These are phyloP conservation scores for Ectobius pallidus DNA, from an alignment of 2,888 invertebrate species.

Conservation along the genomic window DNA sequence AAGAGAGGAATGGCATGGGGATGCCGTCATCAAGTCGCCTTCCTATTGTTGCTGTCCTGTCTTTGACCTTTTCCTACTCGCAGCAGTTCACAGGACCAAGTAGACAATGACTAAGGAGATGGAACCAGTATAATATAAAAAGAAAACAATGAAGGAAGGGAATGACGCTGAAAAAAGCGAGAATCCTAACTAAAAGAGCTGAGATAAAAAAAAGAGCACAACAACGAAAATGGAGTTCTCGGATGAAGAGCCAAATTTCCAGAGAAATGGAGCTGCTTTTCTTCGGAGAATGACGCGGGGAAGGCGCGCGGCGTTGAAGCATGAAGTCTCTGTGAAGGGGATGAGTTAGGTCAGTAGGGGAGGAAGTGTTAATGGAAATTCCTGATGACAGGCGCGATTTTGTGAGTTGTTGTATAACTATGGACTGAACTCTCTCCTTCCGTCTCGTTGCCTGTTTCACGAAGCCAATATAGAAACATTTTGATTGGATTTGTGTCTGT, in stretches of 20 bases:
- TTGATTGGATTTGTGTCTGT: conserved; percentile 39
- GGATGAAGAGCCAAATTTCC: conserved; percentile 38
- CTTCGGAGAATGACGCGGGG: conserved; percentile 39
- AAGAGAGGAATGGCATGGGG: conserved; percentile 20
- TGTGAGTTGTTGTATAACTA: conserved; percentile 9
- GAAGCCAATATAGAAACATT: conserved; percentile 29
- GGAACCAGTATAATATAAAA: conserved; percentile 28
- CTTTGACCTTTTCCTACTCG: conserved; percentile 24
- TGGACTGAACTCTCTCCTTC: not conserved
- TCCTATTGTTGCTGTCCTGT: conserved; percentile 28
- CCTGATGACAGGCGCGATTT: conserved; percentile 40
- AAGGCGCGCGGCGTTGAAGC: conserved; percentile 22
- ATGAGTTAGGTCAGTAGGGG: conserved; percentile 1
- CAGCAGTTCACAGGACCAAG: conserved; percentile 16
- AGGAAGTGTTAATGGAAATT: conserved; percentile 39
- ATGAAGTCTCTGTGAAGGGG: conserved; percentile 9
- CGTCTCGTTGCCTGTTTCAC: conserved; percentile 15
- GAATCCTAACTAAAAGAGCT: conserved; percentile 25
- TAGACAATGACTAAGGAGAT: conserved; percentile 33
- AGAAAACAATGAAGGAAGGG: conserved; percentile 25
- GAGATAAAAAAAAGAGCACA: not conserved
- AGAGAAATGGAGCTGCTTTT: conserved; percentile 39
- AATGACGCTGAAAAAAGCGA: conserved; percentile 4
- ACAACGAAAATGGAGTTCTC: conserved; percentile 35
- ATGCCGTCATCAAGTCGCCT: conserved; percentile 14